phyloP scores from a whole-genome alignment of 2,113 vertebrate genomes.

The Ranitomeya imitator region DNA sequence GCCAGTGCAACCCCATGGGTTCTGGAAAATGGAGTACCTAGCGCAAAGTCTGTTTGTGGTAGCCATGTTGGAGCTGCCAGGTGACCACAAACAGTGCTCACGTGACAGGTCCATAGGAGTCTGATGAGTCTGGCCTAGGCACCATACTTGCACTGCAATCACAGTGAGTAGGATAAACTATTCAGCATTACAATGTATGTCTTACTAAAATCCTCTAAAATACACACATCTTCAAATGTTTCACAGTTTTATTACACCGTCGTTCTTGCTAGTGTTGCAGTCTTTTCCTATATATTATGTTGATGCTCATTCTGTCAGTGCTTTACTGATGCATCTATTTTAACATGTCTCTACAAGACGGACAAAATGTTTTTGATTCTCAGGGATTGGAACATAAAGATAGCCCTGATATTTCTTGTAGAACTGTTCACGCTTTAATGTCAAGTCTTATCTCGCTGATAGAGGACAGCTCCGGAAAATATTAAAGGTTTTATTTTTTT shows the following conservation, averaged over 20 bases:
- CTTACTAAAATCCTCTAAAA: neutral
- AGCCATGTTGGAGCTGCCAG: no score
- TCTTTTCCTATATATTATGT: neutral
- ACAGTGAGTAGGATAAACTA: neutral
- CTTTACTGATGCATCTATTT: neutral
- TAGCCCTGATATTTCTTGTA: slow-evolving; percentile 4
- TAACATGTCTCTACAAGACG: neutral
- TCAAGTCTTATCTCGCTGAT: slow-evolving; percentile 13
- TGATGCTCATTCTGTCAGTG: neutral
- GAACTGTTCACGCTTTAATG: neutral
- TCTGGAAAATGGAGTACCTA: no score
- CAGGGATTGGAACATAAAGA: slow-evolving; percentile 1
- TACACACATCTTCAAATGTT: neutral
- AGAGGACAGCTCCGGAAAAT: neutral
- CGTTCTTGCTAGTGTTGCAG: neutral
- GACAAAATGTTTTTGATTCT: slow-evolving; percentile 9
- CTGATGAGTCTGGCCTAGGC: no score
- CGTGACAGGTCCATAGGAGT: no score
- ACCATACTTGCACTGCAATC: no score
- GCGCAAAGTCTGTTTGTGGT: no score
- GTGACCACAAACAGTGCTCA: no score
- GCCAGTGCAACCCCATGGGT: no score
- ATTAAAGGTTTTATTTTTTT: slow-evolving; percentile 10
- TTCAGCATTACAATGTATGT: neutral
- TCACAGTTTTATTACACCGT: neutral